Base-by-base conservation (phyloP, 2,888 invertebrate genomes). In the Amphiduros pacificus region DNA sequence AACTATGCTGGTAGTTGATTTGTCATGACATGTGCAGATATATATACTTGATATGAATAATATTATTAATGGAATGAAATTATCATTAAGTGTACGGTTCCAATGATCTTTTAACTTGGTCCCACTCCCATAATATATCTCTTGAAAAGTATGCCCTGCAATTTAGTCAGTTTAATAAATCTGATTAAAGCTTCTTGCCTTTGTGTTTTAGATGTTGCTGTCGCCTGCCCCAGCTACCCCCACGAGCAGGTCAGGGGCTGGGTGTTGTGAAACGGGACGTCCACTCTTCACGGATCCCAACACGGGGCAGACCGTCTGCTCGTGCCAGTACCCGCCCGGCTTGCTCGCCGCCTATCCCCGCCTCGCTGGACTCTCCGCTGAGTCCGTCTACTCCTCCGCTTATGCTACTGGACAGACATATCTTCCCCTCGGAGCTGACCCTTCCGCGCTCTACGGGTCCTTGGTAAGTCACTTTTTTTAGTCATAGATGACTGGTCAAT, bases 381-480 rank as follows among this genome's bases (percentile, higher is more conserved):
- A 70, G 50, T 40, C 55, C 29, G 74, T 78, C 29, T 80, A 80
- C 67, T 74, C 73, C 52, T 73, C 77, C 32, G 72, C 76, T 6
- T 74, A 77, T 20, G 74, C 74, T 5, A 66, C 74, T n/a, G 74
- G 77, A 26, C 80, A 79, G 61, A 76, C 78, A 6, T 80, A 80
- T 67, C 72, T 82, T 44, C 76, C 80, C 14, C 65, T 78, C 3
- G 74, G 78, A 1, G 72, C 79, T 82, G 81, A 81, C 53, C 93
- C 93, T 79, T 94, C 94, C 55, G 93, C 94, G 60, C 94, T 95
- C 85, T 94, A 94, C 85, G 92, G 94, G 68, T 93, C 94, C 73
- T 83, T 95, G 90, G 94, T 94, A 87, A 90, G 94, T 77, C 6
- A 22, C 44, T n/a, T 44, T 44, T 20, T 44, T 11, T 36, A n/a